Conservation (phyloP, 2,113 vertebrate genomes). For the Anolis sagrei region DNA sequence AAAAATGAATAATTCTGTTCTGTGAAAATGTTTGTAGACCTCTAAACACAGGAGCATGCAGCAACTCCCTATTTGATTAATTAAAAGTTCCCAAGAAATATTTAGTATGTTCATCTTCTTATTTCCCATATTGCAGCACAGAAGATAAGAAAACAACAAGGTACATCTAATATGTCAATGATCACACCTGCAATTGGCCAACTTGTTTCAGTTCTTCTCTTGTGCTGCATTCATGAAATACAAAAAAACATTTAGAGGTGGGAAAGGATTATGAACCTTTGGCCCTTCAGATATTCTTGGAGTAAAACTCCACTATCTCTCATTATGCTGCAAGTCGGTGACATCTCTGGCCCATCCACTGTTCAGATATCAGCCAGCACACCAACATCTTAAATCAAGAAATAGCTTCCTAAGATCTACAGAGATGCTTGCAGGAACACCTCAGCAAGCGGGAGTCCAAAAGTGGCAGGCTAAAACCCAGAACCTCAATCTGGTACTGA, state of each 20-base stretch:
- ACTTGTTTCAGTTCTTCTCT: background rate
- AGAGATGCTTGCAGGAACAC: too few relatives aligned
- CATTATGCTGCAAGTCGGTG: too few relatives aligned
- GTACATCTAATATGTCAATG: background rate
- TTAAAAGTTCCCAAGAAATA: background rate
- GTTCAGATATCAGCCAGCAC: too few relatives aligned
- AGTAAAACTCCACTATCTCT: background rate
- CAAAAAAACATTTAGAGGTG: background rate
- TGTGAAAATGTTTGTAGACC: background rate
- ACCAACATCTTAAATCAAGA: too few relatives aligned
- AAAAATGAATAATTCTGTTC: slow-evolving; percentile 22
- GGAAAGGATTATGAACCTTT: background rate
- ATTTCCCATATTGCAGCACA: background rate
- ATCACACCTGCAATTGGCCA: background rate
- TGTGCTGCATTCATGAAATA: background rate
- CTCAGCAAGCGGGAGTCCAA: too few relatives aligned
- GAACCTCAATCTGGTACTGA: too few relatives aligned
- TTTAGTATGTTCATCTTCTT: background rate
- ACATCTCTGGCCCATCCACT: too few relatives aligned
- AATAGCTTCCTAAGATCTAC: too few relatives aligned
- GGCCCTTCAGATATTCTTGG: background rate
- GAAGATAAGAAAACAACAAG: background rate
- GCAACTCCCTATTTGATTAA: background rate
- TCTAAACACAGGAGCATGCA: background rate
- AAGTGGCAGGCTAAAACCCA: too few relatives aligned